Evolutionary conservation across 2,797 vertebrate species (phyloP).

Genomic region (Kryptopterus vitreolus): DNA sequence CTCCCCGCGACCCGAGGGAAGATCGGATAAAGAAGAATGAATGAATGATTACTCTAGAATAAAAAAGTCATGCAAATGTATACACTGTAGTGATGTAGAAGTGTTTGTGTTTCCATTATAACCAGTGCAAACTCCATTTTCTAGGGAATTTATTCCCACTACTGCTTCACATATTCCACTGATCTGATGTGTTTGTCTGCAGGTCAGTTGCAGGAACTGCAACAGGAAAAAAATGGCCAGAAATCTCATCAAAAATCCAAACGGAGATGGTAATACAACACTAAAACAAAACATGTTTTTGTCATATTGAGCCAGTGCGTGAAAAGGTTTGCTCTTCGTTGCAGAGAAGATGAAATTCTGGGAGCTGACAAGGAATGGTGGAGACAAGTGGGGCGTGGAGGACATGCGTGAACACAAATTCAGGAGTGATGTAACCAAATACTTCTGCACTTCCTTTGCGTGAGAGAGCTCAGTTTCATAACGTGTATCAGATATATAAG

Average conservation of each 20-base stretch:
- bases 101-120: background rate
- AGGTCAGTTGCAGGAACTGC: background rate
- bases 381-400: slow-evolving; percentile 86
- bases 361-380: slow-evolving; percentile 84
- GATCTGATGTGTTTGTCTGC: background rate
- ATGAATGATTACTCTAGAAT: too few species aligned
- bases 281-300: background rate
- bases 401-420: slow-evolving; percentile 82
- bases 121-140: background rate
- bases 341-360: slow-evolving; percentile 85
- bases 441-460: slow-evolving; percentile 89
- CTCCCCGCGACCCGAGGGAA: too few species aligned
- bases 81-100: background rate
- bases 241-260: slow-evolving; percentile 77
- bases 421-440: slow-evolving; percentile 73
- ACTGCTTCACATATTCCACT: background rate
- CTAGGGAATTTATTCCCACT: background rate
- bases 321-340: background rate
- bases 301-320: background rate
- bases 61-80: too few species aligned
- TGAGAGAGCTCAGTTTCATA: slow-evolving; percentile 61
- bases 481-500: background rate
- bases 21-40: too few species aligned
- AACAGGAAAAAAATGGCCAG: slow-evolving; percentile 65
- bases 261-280: slow-evolving; percentile 67